Conservation (phyloP, 2,797 vertebrate genomes). For the Spheniscus humboldti region DNA sequence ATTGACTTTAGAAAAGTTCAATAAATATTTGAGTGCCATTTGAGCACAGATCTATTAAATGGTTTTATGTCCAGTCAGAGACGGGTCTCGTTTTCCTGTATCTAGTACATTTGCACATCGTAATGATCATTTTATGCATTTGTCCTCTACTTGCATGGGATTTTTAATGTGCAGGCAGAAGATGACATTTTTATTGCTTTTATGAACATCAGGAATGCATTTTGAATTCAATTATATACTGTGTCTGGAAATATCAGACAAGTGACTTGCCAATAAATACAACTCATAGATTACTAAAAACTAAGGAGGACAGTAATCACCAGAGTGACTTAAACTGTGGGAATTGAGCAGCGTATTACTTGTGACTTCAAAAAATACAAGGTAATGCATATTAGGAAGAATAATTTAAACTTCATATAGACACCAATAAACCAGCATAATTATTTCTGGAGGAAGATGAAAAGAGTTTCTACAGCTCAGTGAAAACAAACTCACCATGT, state of each 20-base stretch:
- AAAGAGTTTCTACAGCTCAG: not conserved
- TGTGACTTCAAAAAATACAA: not conserved
- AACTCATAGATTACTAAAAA: not conserved
- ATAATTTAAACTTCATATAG: not conserved
- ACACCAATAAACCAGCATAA: not conserved
- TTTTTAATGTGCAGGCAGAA: slow-evolving; percentile 42
- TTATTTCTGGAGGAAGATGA: not conserved
- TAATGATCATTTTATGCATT: slow-evolving; percentile 42
- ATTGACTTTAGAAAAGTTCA: not conserved
- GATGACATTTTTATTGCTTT: slow-evolving; percentile 53
- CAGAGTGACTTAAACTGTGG: not conserved
- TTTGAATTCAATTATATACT: slow-evolving; percentile 42
- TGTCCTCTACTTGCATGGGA: slow-evolving; percentile 25
- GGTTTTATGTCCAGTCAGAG: not conserved
- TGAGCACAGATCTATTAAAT: not conserved
- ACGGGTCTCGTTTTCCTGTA: not conserved
- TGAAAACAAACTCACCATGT: not conserved
- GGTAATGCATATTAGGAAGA: not conserved
- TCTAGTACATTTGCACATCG: not conserved
- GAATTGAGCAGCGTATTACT: not conserved
- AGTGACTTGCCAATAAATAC: slow-evolving; percentile 13
- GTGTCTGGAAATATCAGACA: slow-evolving; percentile 4
- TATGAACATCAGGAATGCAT: slow-evolving; percentile 11
- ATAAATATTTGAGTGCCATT: not conserved
- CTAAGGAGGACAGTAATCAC: not conserved